These are phyloP conservation scores for Columbina picui DNA, from an alignment of 2,113 vertebrate species.

Conservation along the genomic window DNA sequence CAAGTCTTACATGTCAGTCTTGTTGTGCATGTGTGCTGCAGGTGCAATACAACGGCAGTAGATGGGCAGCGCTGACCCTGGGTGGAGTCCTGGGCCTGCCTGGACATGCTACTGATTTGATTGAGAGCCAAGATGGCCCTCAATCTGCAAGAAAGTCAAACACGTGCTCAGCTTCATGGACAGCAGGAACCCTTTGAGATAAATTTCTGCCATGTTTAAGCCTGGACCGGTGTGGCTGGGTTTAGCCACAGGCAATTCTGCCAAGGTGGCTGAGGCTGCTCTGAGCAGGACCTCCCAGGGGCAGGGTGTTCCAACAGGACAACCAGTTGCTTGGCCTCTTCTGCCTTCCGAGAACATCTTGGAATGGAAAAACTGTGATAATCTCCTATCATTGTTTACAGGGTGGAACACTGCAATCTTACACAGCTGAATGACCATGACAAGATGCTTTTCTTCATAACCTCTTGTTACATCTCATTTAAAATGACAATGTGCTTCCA, in stretches of 20 bases:
- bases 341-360: background rate
- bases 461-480: conserved; percentile 23
- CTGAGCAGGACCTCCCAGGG: background rate
- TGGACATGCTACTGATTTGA: background rate
- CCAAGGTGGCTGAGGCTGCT: background rate
- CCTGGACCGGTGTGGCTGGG: background rate
- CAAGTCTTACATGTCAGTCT: background rate
- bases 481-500: conserved; percentile 21
- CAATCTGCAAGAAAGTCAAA: background rate
- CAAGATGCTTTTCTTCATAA: conserved; percentile 50
- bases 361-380: background rate
- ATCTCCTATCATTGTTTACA: background rate
- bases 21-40: rapidly evolving
- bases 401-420: conserved; percentile 1
- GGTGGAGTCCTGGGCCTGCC: background rate
- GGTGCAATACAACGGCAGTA: rapidly evolving
- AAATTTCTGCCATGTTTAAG: background rate
- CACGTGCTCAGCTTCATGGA: rapidly evolving
- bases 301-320: background rate
- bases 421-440: conserved; percentile 19
- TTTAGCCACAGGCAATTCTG: background rate
- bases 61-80: background rate
- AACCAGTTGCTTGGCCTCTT: background rate
- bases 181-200: background rate
- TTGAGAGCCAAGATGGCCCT: rapidly evolving